A percentile compares a stretch with the other conserved stretches of the same genome.
These are phyloP conservation scores for Cydia splendana DNA, from an alignment of 1,140 invertebrate genomes.

Conservation along the genomic window DNA sequence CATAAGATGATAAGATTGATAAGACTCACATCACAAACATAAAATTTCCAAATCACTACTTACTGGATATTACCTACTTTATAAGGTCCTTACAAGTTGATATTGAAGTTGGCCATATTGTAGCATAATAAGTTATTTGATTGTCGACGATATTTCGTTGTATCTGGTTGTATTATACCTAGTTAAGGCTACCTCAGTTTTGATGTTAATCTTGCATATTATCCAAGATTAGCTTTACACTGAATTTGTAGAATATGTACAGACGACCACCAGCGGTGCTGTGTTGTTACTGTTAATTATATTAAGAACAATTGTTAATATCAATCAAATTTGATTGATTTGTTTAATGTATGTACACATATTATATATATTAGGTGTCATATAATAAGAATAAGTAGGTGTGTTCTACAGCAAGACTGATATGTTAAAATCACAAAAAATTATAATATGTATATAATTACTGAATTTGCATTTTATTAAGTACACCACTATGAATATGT, in stretches of 20 bases:
- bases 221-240: not conserved
- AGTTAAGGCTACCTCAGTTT: too few relatives aligned
- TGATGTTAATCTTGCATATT: too few relatives aligned
- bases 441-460: slow-evolving; percentile 3
- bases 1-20: too few relatives aligned
- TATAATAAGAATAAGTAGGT: not conserved
- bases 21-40: too few relatives aligned
- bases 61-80: too few relatives aligned
- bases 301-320: not conserved
- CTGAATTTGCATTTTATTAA: not conserved
- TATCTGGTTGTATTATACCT: too few relatives aligned
- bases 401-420: not conserved
- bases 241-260: not conserved
- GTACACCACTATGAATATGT: not conserved
- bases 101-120: too few relatives aligned
- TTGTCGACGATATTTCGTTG: too few relatives aligned
- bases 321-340: not conserved
- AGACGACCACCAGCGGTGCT: not conserved
- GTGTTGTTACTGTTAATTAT: not conserved
- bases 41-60: too few relatives aligned
- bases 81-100: too few relatives aligned
- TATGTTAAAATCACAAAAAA: slow-evolving; percentile 11
- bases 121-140: too few relatives aligned
- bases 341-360: too few relatives aligned
- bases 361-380: not conserved